Evolutionary conservation across 2,797 vertebrate species (phyloP), one percentile per base, ranked within the genome.

Genomic region (Arctocebus calabarensis): DNA sequence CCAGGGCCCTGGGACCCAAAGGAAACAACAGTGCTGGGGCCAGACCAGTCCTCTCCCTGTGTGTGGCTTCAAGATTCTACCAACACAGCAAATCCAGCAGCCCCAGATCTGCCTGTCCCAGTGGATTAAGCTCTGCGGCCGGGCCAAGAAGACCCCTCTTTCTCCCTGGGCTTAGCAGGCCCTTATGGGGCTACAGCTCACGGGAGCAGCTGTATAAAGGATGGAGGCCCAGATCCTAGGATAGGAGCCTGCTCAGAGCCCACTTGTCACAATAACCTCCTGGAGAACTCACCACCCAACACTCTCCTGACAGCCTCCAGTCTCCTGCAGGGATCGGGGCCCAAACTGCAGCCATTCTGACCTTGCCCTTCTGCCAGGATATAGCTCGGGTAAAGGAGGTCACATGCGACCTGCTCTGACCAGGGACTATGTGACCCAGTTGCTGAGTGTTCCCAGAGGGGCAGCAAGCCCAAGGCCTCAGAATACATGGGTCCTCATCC

Each of bases 21-120:
- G 37, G 64, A 84, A 43, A 71, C 1, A 6, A 23, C 19, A 29
- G 13, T 8, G 34, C 37, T 7, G 29, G n/a, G 9, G 45, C 73
- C 70, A 32, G 66, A 66, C 10, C 13, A 27, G 10, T 45, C 82
- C n/a, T 37, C 94, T 32, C 90, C 71, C 95, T 93, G 84, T 95
- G 75, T 29, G 59, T 96, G 96, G 96, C 90, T 96, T 97, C 97
- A 98, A 97, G 97, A 98, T 90, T 94, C 95, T 70, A 40, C 88
- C 37, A 73, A 78, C 85, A 48, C 8, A 11, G 87, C 34, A 64
- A 88, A 17, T 85, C 95, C 96, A 97, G 88, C 82, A 90, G 71
- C 97, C 91, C 85, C 73, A 95, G 95, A 19, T 7, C 55, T 57
- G 55, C 83, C 25, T 9, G 6, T 55, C 52, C 37, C 34, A 61